These are phyloP conservation scores for Pollenia griseotomentosa DNA, from an alignment of 2,888 invertebrate species.

Conservation along the genomic window DNA sequence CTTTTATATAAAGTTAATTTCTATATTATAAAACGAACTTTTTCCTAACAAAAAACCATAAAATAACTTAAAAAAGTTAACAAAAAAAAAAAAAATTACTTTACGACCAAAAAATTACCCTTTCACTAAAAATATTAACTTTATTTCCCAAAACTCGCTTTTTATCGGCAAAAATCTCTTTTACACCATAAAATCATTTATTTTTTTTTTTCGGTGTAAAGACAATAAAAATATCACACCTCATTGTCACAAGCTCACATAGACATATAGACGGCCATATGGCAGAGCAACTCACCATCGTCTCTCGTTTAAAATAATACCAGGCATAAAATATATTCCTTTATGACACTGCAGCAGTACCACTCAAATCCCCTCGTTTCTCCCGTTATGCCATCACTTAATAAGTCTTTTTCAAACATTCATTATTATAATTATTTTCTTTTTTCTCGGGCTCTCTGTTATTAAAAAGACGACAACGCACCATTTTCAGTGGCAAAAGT, in stretches of 20 bases:
- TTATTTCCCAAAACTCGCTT: too few species aligned
- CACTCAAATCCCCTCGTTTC: background rate
- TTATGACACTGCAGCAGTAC: background rate
- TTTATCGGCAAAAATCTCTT: too few species aligned
- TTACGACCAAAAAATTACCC: too few species aligned
- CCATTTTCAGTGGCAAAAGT: constrained; percentile 37
- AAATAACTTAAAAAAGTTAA: too few species aligned
- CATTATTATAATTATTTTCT: constrained; percentile 59
- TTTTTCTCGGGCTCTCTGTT: constrained; percentile 16
- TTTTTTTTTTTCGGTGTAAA: background rate
- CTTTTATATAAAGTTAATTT: too few species aligned
- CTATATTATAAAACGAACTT: too few species aligned
- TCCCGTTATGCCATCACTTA: constrained; percentile 4
- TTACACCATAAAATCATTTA: too few species aligned
- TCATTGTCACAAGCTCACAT: constrained; percentile 33
- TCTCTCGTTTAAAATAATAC: background rate
- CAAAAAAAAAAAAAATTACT: too few species aligned
- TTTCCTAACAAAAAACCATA: too few species aligned
- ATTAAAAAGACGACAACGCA: constrained; percentile 40
- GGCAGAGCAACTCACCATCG: background rate
- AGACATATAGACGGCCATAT: constrained; percentile 17
- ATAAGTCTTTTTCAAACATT: constrained; percentile 33
- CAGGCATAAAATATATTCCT: constrained; percentile 4
- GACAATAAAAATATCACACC: constrained; percentile 33
- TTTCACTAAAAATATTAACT: too few species aligned